Base-by-base conservation (phyloP, 2,797 vertebrate genomes). In the Kryptolebias ocellatus region DNA sequence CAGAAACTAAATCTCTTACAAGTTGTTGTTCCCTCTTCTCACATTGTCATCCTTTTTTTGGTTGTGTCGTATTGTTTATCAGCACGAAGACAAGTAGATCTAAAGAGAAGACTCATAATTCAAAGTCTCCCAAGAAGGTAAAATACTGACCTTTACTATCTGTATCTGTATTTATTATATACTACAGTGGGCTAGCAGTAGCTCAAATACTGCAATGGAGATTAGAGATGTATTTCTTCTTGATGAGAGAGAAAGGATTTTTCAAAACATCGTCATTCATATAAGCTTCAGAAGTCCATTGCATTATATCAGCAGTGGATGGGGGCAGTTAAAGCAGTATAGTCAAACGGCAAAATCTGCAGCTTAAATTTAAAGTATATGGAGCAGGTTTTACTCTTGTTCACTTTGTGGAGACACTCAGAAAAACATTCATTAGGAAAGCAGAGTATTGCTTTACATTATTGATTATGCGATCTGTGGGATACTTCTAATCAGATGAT, bases 81-180 rank as follows among this genome's bases (percentile, higher is more conserved):
- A 92, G 91, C 60, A 49, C 52, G 29, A 92, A 90, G 64, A 53
- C 80, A 45, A 61, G 61, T 29, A 92, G 87, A 83, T 68, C 78
- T 20, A 27, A 53, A 63, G 74, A 81, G 65, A 83, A 63, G 54
- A 66, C 27, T 3, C 31, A 70, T 15, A 81, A 82, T 70, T 64
- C 56, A 7, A 87, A 87, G 24, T 46, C 76, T 55, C 64, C 54
- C 4, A 89, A 82, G 53, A 91, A 93, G 93, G 93, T 94, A 88
- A 75, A 46, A 53, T 4, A 4, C 16, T 2, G 1, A 3, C 18
- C 29, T 46, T 10, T 51, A 9, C 2, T 51, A 18, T 47, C 46
- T 50, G 49, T 4, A 12, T 52, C 18, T 29, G 24, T 44, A 2
- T 31, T 16, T 1, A 0, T 18, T 39, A 4, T 42, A 20, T 2